phyloP scores from a whole-genome alignment of 2,888 invertebrate genomes.

The Resseliella maxima region DNA sequence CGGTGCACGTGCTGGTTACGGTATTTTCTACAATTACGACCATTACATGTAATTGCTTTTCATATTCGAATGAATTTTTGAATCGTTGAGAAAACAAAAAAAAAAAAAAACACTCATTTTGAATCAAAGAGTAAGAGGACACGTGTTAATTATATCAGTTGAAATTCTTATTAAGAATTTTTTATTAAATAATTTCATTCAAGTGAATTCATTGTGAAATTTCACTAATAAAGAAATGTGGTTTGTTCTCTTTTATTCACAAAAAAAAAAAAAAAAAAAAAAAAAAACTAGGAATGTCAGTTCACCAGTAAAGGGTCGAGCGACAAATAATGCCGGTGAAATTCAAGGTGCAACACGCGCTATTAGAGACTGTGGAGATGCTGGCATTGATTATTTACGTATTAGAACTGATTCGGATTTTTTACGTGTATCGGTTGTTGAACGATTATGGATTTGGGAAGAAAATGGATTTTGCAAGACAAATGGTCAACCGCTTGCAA shows the following conservation, averaged over 20 bases:
- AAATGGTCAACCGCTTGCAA: constrained; percentile 83
- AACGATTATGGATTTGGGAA: constrained; percentile 93
- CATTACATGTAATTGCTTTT: constrained; percentile 71
- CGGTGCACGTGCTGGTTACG: constrained; percentile 87
- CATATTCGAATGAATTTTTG: background rate
- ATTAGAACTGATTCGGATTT: constrained; percentile 95
- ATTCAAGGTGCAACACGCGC: constrained; percentile 90
- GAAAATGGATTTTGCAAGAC: constrained; percentile 83
- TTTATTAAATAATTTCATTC: no score
- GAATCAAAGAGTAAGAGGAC: no score
- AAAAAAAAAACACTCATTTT: no score
- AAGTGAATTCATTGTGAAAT: no score
- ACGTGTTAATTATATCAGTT: no score
- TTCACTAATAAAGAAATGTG: no score
- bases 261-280: no score
- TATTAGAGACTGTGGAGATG: constrained; percentile 74
- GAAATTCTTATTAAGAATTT: no score
- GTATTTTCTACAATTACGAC: constrained; percentile 88
- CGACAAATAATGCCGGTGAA: constrained; percentile 97
- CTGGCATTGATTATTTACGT: constrained; percentile 76
- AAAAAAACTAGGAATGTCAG: background rate
- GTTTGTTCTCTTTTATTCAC: background rate
- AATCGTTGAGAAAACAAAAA: no score
- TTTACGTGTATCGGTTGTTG: constrained; percentile 83
- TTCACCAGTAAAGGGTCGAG: constrained; percentile 78